Conservation (phyloP, 2,888 invertebrate species). For the Toxonevra muliebris region DNA sequence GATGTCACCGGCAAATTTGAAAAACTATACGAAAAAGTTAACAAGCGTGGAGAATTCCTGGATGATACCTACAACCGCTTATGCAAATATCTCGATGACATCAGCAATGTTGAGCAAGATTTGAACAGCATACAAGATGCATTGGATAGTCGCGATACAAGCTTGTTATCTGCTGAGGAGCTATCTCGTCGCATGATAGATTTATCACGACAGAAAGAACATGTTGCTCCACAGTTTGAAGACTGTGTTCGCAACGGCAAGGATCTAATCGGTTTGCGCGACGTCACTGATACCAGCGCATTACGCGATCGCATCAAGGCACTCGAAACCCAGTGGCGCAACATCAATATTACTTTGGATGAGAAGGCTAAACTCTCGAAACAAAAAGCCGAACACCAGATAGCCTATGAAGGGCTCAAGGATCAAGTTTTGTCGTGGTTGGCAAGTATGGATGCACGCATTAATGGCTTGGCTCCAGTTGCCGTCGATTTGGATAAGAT, state of each 20-base stretch:
- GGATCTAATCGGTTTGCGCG: constrained; percentile 81
- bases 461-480: constrained; percentile 81
- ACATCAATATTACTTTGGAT: constrained; percentile 81
- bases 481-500: constrained; percentile 88
- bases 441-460: constrained; percentile 78
- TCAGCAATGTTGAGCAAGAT: constrained; percentile 77
- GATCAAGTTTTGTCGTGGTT: constrained; percentile 87
- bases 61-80: constrained; percentile 80
- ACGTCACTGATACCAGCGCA: constrained; percentile 85
- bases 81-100: constrained; percentile 74
- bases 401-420: constrained; percentile 85
- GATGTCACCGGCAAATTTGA: constrained; percentile 88
- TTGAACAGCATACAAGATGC: constrained; percentile 75
- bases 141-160: constrained; percentile 77
- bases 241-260: constrained; percentile 84
- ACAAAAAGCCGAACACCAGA: constrained; percentile 84
- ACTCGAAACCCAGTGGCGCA: constrained; percentile 89
- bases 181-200: constrained; percentile 69
- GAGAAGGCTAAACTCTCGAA: constrained; percentile 86
- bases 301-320: constrained; percentile 87
- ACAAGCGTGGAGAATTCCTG: constrained; percentile 82
- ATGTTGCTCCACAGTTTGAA: constrained; percentile 76
- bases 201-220: constrained; percentile 67
- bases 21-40: constrained; percentile 81
- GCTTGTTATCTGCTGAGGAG: constrained; percentile 74